These are phyloP conservation scores for Cacatua alba DNA, from an alignment of 2,113 vertebrate species.

Conservation along the genomic window DNA sequence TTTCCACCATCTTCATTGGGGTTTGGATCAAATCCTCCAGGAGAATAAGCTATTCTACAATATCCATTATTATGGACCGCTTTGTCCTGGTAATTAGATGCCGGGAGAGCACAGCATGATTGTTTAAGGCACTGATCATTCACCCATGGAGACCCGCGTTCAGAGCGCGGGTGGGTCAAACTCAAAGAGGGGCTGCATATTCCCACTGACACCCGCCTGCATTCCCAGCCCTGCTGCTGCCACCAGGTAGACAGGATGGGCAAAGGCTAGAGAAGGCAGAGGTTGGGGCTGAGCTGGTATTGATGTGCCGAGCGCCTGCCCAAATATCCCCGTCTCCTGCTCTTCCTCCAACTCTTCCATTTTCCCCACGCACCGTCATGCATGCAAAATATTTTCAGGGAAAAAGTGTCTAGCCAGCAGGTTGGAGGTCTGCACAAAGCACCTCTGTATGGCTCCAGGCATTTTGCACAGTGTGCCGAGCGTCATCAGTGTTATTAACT, in stretches of 20 bases:
- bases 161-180: background rate
- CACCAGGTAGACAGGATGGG: background rate
- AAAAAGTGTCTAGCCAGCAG: background rate
- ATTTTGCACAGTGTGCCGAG: background rate
- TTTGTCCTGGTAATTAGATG: slow-evolving; percentile 70
- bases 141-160: slow-evolving; percentile 50
- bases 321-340: background rate
- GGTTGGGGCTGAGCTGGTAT: background rate
- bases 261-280: background rate
- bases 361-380: background rate
- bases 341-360: background rate
- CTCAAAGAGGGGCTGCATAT: slow-evolving; percentile 25
- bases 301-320: accelerated
- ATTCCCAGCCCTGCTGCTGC: background rate
- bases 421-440: slow-evolving; percentile 17
- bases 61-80: slow-evolving; percentile 34
- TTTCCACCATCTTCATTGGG: slow-evolving; percentile 57
- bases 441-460: background rate
- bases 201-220: background rate
- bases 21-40: slow-evolving; percentile 48
- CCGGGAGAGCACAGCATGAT: background rate
- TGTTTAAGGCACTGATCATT: slow-evolving; percentile 56
- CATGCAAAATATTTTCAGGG: background rate
- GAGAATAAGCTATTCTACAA: slow-evolving; percentile 62
- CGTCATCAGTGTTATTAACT: background rate